These are phyloP conservation scores for Orchestia grillus DNA, from an alignment of 1,140 invertebrate genomes.

Conservation along the genomic window DNA sequence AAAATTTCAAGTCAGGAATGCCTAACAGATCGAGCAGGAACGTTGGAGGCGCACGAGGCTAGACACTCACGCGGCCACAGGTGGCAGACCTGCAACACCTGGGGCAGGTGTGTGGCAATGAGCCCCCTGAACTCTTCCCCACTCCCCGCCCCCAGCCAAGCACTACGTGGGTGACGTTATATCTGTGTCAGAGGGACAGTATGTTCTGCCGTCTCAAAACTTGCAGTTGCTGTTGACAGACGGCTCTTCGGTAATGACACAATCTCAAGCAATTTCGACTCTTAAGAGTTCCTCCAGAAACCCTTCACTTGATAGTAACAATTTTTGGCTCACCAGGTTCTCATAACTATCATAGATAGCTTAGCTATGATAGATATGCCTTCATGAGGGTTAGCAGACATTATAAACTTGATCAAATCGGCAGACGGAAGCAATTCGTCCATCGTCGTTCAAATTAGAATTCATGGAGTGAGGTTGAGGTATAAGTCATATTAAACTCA, in stretches of 20 bases:
- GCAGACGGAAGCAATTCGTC: not conserved
- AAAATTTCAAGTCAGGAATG: not conserved
- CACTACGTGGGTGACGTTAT: not conserved
- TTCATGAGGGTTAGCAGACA: not conserved
- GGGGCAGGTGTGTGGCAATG: not conserved
- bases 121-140: not conserved
- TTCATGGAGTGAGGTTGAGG: not conserved
- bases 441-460: not conserved
- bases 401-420: not conserved
- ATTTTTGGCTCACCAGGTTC: no score
- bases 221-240: not conserved
- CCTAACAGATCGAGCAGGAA: not conserved
- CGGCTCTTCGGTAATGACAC: no score
- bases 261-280: no score
- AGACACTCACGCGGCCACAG: not conserved
- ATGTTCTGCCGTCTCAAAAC: not conserved
- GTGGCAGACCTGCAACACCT: not conserved
- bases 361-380: no score
- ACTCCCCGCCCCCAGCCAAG: no score
- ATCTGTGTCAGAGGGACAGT: not conserved
- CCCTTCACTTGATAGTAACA: no score
- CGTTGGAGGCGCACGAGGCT: not conserved
- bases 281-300: no score
- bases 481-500: not conserved
- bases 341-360: no score